A percentile compares a stretch with the other conserved stretches of the same genome.
Conservation (phyloP, 2,113 vertebrate species). For the Nyctereutes procyonoides region DNA sequence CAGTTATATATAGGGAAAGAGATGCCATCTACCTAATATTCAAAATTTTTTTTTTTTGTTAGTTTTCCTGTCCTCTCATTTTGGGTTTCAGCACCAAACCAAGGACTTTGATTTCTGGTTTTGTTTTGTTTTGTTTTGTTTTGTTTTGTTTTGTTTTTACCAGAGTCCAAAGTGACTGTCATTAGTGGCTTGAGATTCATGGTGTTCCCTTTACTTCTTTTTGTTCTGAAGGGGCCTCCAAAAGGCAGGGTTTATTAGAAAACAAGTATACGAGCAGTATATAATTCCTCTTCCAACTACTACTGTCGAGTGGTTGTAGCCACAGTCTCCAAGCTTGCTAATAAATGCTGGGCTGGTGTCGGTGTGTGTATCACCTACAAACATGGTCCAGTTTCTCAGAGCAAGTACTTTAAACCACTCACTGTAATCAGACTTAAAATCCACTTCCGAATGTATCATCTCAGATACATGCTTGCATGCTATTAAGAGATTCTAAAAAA, state of each 20-base stretch:
- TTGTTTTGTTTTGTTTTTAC: neutral
- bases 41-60: too few relatives aligned
- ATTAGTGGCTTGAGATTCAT: neutral
- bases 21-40: neutral
- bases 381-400: neutral
- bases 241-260: neutral
- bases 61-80: neutral
- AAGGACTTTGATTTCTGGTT: neutral
- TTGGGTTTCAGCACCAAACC: neutral
- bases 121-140: neutral
- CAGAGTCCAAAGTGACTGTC: neutral
- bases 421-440: neutral
- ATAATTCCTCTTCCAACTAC: neutral
- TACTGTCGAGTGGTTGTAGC: neutral
- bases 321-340: neutral
- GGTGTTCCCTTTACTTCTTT: neutral
- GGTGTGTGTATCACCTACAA: neutral
- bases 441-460: neutral
- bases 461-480: neutral
- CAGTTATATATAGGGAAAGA: neutral
- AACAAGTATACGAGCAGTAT: neutral
- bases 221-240: neutral
- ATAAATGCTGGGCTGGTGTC: neutral
- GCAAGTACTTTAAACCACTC: neutral
- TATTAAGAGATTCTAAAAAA: neutral